These are phyloP conservation scores for Gila robusta DNA, from an alignment of 2,797 vertebrate species.

Conservation along the genomic window DNA sequence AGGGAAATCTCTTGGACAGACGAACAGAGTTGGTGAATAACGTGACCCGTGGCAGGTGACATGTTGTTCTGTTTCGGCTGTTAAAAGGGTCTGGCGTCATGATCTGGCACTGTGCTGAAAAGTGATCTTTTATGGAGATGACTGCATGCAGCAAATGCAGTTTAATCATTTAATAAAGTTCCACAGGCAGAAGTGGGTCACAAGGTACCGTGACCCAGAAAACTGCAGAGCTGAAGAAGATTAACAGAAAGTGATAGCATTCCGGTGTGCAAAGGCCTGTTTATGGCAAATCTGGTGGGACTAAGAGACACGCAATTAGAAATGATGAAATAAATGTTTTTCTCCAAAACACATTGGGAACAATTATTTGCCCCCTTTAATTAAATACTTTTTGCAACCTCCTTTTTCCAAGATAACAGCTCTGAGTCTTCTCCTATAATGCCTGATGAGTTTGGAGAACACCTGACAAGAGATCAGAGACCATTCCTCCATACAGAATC, in stretches of 20 bases:
- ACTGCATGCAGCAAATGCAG: background rate
- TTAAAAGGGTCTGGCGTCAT: background rate
- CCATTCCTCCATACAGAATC: no score
- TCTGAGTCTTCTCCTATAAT: no score
- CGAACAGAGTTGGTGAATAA: slow-evolving; percentile 26
- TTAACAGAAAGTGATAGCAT: slow-evolving; percentile 36
- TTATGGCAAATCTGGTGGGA: background rate
- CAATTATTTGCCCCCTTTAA: no score
- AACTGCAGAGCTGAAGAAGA: slow-evolving; percentile 43
- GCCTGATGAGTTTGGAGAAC: no score
- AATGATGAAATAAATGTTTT: background rate
- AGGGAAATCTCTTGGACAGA: slow-evolving; percentile 32
- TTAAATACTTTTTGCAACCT: no score
- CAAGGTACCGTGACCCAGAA: slow-evolving; percentile 55
- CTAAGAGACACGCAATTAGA: background rate
- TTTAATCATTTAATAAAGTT: slow-evolving; percentile 20
- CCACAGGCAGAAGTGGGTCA: slow-evolving; percentile 54
- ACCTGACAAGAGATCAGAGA: no score
- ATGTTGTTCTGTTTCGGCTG: background rate
- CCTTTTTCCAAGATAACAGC: no score
- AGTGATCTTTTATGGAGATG: slow-evolving; percentile 13
- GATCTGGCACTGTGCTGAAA: background rate
- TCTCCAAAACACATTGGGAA: no score
- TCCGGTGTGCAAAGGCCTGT: background rate
- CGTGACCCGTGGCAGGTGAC: slow-evolving; percentile 11